These are phyloP conservation scores for Formica aserva DNA, from an alignment of 2,888 invertebrate species.

Conservation along the genomic window DNA sequence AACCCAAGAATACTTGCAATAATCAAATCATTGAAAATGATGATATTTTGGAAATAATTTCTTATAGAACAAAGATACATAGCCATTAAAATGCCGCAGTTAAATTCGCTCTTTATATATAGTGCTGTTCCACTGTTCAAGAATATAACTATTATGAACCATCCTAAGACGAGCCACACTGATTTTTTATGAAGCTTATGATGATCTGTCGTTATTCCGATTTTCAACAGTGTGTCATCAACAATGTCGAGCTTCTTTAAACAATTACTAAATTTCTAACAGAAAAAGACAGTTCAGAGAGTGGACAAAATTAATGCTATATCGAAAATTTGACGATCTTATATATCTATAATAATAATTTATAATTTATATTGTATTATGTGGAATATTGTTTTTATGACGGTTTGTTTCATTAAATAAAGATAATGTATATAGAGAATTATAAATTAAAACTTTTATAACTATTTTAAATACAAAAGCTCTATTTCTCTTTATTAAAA, in stretches of 20 bases:
- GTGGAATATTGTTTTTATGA: background rate
- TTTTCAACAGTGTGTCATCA: background rate
- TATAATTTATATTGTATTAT: background rate
- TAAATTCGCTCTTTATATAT: too few relatives aligned
- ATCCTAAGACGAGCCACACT: background rate
- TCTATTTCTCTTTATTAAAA: background rate
- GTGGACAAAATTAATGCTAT: background rate
- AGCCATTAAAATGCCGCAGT: too few relatives aligned
- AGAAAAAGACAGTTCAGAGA: background rate
- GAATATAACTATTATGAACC: background rate
- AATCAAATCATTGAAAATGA: background rate
- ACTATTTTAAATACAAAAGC: background rate
- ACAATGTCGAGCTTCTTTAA: background rate
- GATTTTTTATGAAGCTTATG: background rate
- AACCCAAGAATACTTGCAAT: background rate
- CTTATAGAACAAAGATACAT: background rate
- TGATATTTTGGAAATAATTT: background rate
- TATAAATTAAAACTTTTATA: background rate
- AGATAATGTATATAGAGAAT: background rate
- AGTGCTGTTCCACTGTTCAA: too few relatives aligned
- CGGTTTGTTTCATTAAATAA: background rate
- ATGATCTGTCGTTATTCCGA: background rate
- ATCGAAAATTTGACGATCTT: background rate
- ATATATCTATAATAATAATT: background rate
- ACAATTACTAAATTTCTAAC: slow-evolving; percentile 4